Conservation (phyloP, 92 coral and sea anemone species). For the Umimayanthus kanabou region DNA sequence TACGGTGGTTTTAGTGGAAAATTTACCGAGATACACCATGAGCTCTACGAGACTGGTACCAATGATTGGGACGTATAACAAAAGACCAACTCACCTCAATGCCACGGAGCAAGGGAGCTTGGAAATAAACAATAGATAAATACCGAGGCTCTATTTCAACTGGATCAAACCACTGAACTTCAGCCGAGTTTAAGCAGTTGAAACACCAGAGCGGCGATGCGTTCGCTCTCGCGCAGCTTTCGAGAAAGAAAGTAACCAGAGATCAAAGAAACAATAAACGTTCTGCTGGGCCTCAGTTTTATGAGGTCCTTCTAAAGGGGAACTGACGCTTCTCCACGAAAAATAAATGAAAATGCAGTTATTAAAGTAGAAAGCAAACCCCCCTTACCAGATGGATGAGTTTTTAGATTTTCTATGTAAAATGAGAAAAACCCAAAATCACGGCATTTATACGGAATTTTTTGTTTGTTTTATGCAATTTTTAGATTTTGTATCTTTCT, state of each 20-base stretch:
- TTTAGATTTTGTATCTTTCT: neutral
- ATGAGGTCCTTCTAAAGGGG: neutral
- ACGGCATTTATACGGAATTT: neutral
- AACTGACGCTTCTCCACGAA: neutral
- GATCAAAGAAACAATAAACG: neutral
- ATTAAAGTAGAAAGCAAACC: neutral
- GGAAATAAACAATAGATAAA: neutral
- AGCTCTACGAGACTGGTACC: neutral
- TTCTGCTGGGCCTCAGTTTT: slow-evolving; percentile 14
- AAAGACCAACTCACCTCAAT: neutral
- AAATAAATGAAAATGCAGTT: neutral
- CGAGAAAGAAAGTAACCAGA: neutral
- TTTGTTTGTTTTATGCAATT: neutral
- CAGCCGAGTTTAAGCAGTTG: neutral
- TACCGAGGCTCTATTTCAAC: neutral
- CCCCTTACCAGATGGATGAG: neutral
- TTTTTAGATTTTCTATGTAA: too few relatives aligned
- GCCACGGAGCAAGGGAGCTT: neutral
- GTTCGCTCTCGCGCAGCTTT: neutral
- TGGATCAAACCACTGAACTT: neutral
- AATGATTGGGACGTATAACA: neutral
- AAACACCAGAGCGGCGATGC: neutral
- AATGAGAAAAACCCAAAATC: neutral
- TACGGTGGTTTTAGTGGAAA: neutral
- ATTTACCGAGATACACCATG: neutral